Evolutionary conservation across 2,888 invertebrate genomes (phyloP), one percentile per base, ranked within the genome.

Genomic region (Drosophila rellima): DNA sequence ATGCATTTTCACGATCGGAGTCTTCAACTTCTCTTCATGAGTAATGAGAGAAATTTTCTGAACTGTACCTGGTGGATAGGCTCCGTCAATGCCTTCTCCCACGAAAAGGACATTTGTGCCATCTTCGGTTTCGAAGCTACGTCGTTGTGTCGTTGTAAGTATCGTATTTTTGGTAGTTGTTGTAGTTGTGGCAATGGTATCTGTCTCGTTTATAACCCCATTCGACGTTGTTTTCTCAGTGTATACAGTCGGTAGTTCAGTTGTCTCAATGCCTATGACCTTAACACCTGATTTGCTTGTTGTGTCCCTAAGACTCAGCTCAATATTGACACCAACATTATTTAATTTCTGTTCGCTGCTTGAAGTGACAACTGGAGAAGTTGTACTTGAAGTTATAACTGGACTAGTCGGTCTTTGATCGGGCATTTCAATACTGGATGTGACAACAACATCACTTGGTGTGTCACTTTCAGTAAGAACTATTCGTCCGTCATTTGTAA

Each of bases 1-100:
- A 93, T 95, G 93, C 92, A 95, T 87, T 91, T 94, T 93, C 92
- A 95, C 93, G 45, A 95, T 94, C 11, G 95, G 95, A 68, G 94
- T 94, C 87, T 95, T 92, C 92, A 94, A 94, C 78, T 95, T 94
- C 92, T 96, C 95, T 92, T 96, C 96, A 68, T 96, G 96, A 5
- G 95, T 95, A 74, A 96, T 96, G 44, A 96, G 92, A 63, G 95
- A 94, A 78, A 96, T 94, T 89, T 94, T 94, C 75, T 90, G 90
- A 35, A 89, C 87, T 68, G 89, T 83, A 62, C 90, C 90, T 29
- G 90, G 85, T 48, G 90, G 86, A 76, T 89, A 85, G 67, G 87
- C 85, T 50, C 88, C 81, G 67, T 87, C 85, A 70, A 89, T 77
- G 72, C 86, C 87, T 81, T 91, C 91, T 67, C 90, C 90, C 60